Evolutionary conservation across 2,888 invertebrate genomes (phyloP).

Genomic region (Cephus runcator): DNA sequence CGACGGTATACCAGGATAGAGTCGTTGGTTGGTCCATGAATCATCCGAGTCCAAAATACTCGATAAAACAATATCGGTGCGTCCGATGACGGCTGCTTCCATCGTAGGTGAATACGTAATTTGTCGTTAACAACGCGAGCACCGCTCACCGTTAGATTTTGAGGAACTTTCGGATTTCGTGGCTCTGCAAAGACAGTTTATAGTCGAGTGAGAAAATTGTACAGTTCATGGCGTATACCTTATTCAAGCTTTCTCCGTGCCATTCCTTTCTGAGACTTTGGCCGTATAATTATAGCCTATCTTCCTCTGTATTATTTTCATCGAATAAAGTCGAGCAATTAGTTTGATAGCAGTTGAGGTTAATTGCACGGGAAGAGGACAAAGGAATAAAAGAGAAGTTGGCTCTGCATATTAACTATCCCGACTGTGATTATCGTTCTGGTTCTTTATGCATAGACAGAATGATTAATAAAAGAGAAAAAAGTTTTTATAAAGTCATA

Average conservation of each 20-base stretch:
- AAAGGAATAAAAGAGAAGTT: not conserved
- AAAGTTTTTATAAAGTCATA: too few relatives aligned
- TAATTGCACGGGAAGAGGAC: not conserved
- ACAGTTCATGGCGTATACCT: too few relatives aligned
- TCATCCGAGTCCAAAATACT: slow-evolving; percentile 79
- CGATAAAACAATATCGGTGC: slow-evolving; percentile 78
- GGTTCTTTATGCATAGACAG: not conserved
- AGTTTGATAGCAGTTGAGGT: slow-evolving; percentile 2
- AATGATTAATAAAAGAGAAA: too few relatives aligned
- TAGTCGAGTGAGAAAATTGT: too few relatives aligned
- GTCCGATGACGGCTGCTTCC: slow-evolving; percentile 78
- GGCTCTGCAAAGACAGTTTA: slow-evolving; percentile 63
- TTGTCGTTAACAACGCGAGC: slow-evolving; percentile 54
- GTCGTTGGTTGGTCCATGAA: slow-evolving; percentile 72
- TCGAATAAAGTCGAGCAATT: not conserved
- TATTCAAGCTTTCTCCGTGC: too few relatives aligned
- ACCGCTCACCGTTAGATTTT: slow-evolving; percentile 69
- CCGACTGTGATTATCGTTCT: not conserved
- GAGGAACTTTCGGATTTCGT: slow-evolving; percentile 72
- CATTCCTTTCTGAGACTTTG: too few relatives aligned
- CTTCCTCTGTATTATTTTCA: too few relatives aligned
- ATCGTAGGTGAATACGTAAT: slow-evolving; percentile 73
- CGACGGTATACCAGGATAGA: slow-evolving; percentile 74
- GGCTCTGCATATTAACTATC: not conserved
- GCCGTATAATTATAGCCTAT: too few relatives aligned